Base-by-base conservation (phyloP, 2,888 invertebrate species). In the Tenthredo amoena region DNA sequence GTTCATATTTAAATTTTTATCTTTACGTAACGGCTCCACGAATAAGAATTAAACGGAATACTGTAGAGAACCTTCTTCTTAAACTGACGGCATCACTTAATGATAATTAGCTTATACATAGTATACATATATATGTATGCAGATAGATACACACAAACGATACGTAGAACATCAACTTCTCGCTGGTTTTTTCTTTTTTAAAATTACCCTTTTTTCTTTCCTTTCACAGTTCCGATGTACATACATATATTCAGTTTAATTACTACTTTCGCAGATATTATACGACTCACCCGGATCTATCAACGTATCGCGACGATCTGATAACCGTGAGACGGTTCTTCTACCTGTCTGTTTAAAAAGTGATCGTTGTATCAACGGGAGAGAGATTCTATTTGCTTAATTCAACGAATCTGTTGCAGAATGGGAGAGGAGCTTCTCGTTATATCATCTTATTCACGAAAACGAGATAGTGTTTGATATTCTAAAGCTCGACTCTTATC, bases 1-100 rank as follows among this genome's bases (percentile, higher is more conserved):
- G 85, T 85, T 85, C 85, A 85, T 85, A 85, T 85, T 82, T 82
- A 82, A 82, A 85, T 85, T 83, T 68, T 26, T 55, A 65, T 65
- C 83, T 47, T 83, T 83, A 34, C 68, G 83, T 83, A 83, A 83
- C 62, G 37, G 62, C 31, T 50, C 37, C 1, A 50, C 62, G n/a
- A 40, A 62, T 26, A 62, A 62, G 62, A 26, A 62, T 26, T 12
- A 26, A 26, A 2, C 62, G 12, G 26, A 62, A 21, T 21, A 62
- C 62, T 10, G 26, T n/a, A 1, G 72, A 18, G 6, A 15, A 37
- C 37, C 37, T 3, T 47, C 47, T 47, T 47, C 47, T 47, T 15
- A 15, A 47, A 47, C 47, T 47, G 47, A 47, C 47, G 47, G 47
- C 47, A 47, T 47, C 47, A 3, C 76, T 58, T 34, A 15, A 79